These are phyloP conservation scores for Eulemur rubriventer DNA, from an alignment of 2,797 vertebrate species.

Conservation along the genomic window DNA sequence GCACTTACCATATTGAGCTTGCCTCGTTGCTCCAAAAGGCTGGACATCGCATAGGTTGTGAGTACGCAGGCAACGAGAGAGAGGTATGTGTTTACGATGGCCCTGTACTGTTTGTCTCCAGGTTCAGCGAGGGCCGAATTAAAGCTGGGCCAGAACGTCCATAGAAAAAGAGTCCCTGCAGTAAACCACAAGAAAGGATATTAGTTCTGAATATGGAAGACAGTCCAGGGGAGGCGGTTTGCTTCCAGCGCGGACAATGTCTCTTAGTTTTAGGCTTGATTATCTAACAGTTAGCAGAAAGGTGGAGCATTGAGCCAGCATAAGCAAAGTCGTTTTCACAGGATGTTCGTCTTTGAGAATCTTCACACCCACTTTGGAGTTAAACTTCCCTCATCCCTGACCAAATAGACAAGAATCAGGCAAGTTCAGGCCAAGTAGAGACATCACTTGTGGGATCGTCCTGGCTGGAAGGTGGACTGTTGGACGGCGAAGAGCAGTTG, in stretches of 20 bases:
- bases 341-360: not conserved
- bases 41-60: conserved; percentile 93
- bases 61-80: conserved; percentile 93
- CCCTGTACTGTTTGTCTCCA: conserved; percentile 81
- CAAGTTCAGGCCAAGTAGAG: no score
- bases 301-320: not conserved
- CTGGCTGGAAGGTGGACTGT: no score
- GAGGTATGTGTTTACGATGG: conserved; percentile 95
- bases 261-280: not conserved
- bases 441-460: no score
- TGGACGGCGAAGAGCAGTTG: no score
- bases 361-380: not conserved
- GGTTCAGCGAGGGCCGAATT: conserved; percentile 92
- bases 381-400: not conserved
- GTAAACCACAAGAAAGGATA: conserved; percentile 4
- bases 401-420: not conserved
- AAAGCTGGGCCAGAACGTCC: conserved; percentile 99
- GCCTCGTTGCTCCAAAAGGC: conserved; percentile 91
- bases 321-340: not conserved
- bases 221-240: not conserved
- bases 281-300: not conserved
- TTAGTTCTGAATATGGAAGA: not conserved
- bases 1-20: conserved; percentile 94
- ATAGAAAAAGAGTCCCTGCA: conserved; percentile 95
- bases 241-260: not conserved